Evolutionary conservation across 2,888 invertebrate genomes (phyloP).

Genomic region (Drosophila maculinotata): DNA sequence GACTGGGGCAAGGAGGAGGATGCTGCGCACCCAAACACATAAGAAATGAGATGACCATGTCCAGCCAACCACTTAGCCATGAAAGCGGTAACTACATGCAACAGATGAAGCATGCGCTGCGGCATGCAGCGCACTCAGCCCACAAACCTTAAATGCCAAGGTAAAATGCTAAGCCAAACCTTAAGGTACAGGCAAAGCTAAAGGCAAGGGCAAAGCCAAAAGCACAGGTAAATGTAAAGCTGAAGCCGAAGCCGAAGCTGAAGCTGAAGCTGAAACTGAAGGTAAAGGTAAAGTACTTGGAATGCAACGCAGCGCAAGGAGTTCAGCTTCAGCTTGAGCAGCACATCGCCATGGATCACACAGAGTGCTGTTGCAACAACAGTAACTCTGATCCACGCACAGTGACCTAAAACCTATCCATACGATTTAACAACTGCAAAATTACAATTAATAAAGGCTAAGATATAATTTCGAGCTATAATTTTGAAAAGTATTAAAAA

Average conservation of each 20-base stretch:
- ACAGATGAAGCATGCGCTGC: slow-evolving; percentile 79
- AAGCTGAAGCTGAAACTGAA: slow-evolving; percentile 56
- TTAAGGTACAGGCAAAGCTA: slow-evolving; percentile 48
- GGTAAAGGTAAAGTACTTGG: slow-evolving; percentile 67
- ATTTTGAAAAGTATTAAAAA: neutral
- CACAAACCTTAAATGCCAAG: slow-evolving; percentile 61
- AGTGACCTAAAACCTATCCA: slow-evolving; percentile 14
- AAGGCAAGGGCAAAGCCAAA: slow-evolving; percentile 27
- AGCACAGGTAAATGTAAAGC: slow-evolving; percentile 33
- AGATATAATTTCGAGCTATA: too few relatives aligned
- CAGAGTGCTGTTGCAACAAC: slow-evolving; percentile 52
- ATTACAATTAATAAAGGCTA: too few relatives aligned
- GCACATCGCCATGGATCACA: slow-evolving; percentile 74
- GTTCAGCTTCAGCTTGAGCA: slow-evolving; percentile 44
- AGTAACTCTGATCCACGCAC: slow-evolving; percentile 35
- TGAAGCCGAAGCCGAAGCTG: slow-evolving; percentile 41
- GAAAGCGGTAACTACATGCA: slow-evolving; percentile 81
- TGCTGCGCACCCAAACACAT: slow-evolving; percentile 62
- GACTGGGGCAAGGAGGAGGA: slow-evolving; percentile 11
- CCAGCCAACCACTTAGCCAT: slow-evolving; percentile 81
- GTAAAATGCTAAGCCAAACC: slow-evolving; percentile 57
- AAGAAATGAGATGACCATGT: slow-evolving; percentile 71
- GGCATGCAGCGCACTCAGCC: slow-evolving; percentile 70
- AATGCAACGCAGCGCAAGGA: slow-evolving; percentile 64
- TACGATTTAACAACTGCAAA: too few relatives aligned